Evolutionary conservation across 2,113 vertebrate genomes (phyloP).

Genomic region (Ictalurus punctatus): DNA sequence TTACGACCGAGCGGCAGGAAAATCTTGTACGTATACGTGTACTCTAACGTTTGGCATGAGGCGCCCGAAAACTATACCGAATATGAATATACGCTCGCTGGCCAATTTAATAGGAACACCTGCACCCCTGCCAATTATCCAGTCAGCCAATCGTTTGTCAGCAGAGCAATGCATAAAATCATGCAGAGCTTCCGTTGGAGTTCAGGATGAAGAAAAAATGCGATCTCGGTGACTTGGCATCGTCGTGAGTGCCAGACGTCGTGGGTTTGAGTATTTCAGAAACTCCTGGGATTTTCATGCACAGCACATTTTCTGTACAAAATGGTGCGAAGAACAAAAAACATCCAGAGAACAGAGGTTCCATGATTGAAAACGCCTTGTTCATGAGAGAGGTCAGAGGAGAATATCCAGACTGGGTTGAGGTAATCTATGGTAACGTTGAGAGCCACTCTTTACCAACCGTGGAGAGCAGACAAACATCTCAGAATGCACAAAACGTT

Average conservation of each 20-base stretch:
- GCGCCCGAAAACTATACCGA: slow-evolving; percentile 11
- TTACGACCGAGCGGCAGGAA: slow-evolving; percentile 43
- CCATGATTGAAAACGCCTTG: background rate
- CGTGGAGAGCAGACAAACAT: background rate
- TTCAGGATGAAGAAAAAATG: background rate
- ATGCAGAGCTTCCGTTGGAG: background rate
- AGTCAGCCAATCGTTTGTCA: background rate
- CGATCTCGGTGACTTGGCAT: background rate
- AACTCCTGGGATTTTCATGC: too few relatives aligned
- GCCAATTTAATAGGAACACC: slow-evolving; percentile 12
- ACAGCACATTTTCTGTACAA: background rate
- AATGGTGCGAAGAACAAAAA: background rate
- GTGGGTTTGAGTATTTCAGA: background rate
- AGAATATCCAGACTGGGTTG: background rate
- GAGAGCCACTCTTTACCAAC: background rate
- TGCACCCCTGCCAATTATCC: background rate
- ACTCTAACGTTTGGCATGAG: slow-evolving; percentile 41
- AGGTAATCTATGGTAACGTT: background rate
- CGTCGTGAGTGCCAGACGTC: too few relatives aligned
- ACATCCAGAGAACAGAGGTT: background rate
- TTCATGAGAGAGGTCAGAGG: background rate
- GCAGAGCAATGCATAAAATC: background rate
- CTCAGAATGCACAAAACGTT: background rate
- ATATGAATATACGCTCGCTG: background rate
- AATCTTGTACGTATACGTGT: slow-evolving; percentile 28